Evolutionary conservation across 2,797 vertebrate genomes (phyloP).

Genomic region (Enteromius paludinosus): DNA sequence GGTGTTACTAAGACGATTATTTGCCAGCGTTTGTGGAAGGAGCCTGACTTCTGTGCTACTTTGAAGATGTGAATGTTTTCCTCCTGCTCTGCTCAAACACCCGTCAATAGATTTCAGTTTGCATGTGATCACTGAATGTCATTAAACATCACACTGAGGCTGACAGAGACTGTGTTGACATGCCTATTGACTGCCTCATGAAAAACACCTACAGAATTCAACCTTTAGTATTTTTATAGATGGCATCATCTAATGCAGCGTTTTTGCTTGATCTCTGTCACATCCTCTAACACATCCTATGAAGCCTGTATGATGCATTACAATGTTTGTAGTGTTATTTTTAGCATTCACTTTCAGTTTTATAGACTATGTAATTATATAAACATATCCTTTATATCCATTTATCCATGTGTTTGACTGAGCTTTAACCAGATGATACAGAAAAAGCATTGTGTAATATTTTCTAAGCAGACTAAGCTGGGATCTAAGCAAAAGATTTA

Average conservation of each 20-base stretch:
- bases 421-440: background rate
- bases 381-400: background rate
- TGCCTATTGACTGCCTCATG: background rate
- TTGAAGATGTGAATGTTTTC: slow-evolving; percentile 54
- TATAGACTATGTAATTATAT: background rate
- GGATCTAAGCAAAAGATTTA: background rate
- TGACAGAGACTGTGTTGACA: background rate
- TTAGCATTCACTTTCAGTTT: background rate
- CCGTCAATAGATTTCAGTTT: slow-evolving; percentile 31
- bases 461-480: background rate
- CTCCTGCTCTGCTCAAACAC: slow-evolving; percentile 37
- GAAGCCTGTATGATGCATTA: background rate
- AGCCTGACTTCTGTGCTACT: slow-evolving; percentile 43
- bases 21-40: slow-evolving; percentile 27
- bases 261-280: background rate
- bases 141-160: background rate
- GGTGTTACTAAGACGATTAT: slow-evolving; percentile 56
- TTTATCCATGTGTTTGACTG: background rate
- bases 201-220: background rate
- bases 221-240: background rate
- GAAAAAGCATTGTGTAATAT: background rate
- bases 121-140: slow-evolving; percentile 29
- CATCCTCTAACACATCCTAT: background rate
- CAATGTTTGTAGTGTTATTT: background rate
- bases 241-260: background rate